These are phyloP conservation scores for Stratiolaelaps scimitus DNA, from an alignment of 1,140 invertebrate genomes.

Conservation along the genomic window DNA sequence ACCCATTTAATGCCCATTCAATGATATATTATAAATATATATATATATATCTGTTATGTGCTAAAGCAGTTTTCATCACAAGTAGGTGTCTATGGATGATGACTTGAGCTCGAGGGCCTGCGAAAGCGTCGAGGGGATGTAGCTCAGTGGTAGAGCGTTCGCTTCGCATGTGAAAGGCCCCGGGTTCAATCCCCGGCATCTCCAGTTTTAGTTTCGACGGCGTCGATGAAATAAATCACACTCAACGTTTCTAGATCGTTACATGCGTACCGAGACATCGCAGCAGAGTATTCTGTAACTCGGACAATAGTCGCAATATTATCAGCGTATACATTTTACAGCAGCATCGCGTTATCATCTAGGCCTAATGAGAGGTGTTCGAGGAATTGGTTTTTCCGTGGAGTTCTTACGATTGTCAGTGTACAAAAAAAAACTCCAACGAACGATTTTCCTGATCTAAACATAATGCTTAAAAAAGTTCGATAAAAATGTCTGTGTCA, in stretches of 20 bases:
- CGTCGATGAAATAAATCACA: neutral
- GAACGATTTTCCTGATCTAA: too few relatives aligned
- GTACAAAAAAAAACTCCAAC: too few relatives aligned
- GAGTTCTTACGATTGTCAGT: too few relatives aligned
- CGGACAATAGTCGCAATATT: neutral
- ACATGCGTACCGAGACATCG: neutral
- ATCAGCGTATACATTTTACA: neutral
- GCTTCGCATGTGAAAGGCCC: conserved; percentile 37
- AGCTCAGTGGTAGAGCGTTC: conserved; percentile 37
- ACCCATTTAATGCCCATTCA: too few relatives aligned
- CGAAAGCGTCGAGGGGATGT: neutral
- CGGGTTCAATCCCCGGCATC: conserved; percentile 35
- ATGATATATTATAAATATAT: too few relatives aligned
- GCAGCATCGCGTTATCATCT: neutral
- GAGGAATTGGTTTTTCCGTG: too few relatives aligned
- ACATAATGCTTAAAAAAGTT: neutral
- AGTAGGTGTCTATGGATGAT: too few relatives aligned
- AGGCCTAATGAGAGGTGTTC: neutral
- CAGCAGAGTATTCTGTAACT: neutral
- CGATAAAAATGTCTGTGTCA: conserved; percentile 7
- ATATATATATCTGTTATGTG: too few relatives aligned
- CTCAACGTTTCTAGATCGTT: too few relatives aligned
- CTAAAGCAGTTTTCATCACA: too few relatives aligned
- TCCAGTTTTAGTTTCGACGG: conserved; percentile 19
- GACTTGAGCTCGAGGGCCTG: too few relatives aligned